These are phyloP conservation scores for Callyntrura sp. DNA, from an alignment of 2,888 invertebrate genomes.

Conservation along the genomic window DNA sequence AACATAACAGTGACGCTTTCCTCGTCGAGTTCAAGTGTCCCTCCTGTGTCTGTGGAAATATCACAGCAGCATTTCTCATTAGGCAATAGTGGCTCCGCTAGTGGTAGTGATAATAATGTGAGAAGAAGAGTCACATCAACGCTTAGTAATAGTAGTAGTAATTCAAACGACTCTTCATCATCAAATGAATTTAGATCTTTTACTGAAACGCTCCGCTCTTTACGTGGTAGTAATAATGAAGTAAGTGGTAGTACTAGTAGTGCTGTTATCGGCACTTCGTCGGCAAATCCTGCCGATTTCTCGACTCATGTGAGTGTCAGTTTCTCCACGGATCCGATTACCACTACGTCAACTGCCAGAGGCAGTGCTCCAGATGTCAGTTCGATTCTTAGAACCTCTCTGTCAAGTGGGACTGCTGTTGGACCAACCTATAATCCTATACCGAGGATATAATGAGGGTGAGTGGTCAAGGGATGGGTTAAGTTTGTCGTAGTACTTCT, in stretches of 20 bases:
- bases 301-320: conserved; percentile 75
- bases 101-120: conserved; percentile 25
- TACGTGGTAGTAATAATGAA: conserved; percentile 37
- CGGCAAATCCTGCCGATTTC: conserved; percentile 61
- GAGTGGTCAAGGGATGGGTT: background rate
- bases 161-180: conserved; percentile 57
- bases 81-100: conserved; percentile 16
- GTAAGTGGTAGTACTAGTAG: conserved; percentile 36
- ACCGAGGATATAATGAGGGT: conserved; percentile 50
- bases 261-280: conserved; percentile 12
- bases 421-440: conserved; percentile 61
- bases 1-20: conserved; percentile 73
- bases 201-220: conserved; percentile 47
- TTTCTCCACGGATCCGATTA: conserved; percentile 57
- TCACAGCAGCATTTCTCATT: conserved; percentile 59
- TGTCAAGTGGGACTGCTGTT: conserved; percentile 33
- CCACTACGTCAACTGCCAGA: conserved; percentile 53
- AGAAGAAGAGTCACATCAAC: conserved; percentile 68
- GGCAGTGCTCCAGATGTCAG: conserved; percentile 59
- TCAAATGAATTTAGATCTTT: conserved; percentile 61
- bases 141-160: conserved; percentile 67
- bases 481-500: background rate
- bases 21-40: conserved; percentile 47
- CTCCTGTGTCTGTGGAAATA: conserved; percentile 70
- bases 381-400: conserved; percentile 62